Conservation (phyloP, 2,888 invertebrate species). For the Achlya flavicornis region DNA sequence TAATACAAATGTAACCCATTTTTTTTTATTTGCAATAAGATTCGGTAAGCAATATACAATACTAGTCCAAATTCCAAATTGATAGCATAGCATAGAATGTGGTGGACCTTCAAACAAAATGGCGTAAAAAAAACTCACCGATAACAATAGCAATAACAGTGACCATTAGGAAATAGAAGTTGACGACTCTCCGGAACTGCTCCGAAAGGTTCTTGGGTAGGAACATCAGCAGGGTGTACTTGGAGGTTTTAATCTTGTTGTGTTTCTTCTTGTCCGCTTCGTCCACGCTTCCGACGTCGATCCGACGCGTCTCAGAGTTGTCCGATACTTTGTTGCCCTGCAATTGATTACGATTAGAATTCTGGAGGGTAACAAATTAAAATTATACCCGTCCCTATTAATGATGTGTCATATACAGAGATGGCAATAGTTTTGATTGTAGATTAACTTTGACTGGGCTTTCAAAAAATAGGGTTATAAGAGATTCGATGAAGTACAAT, state of each 20-base stretch:
- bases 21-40: background rate
- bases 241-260: conserved; percentile 85
- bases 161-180: conserved; percentile 92
- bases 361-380: background rate
- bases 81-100: no score
- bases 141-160: conserved; percentile 87
- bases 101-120: no score
- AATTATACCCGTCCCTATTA: no score
- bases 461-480: no score
- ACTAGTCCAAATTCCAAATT: background rate
- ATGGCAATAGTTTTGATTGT: no score
- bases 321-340: conserved; percentile 86
- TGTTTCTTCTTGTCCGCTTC: conserved; percentile 65
- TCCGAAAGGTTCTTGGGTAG: conserved; percentile 92
- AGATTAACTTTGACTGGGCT: no score
- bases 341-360: conserved; percentile 12
- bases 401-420: no score
- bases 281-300: conserved; percentile 82
- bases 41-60: background rate
- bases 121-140: conserved; percentile 79
- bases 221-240: conserved; percentile 91
- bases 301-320: conserved; percentile 82
- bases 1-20: no score
- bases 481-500: no score
- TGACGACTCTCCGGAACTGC: conserved; percentile 92